Percentiles rank a stretch among this genome's conserved stretches.
Evolutionary conservation across 2,113 vertebrate species (phyloP).

Genomic region (Antechinus flavipes): DNA sequence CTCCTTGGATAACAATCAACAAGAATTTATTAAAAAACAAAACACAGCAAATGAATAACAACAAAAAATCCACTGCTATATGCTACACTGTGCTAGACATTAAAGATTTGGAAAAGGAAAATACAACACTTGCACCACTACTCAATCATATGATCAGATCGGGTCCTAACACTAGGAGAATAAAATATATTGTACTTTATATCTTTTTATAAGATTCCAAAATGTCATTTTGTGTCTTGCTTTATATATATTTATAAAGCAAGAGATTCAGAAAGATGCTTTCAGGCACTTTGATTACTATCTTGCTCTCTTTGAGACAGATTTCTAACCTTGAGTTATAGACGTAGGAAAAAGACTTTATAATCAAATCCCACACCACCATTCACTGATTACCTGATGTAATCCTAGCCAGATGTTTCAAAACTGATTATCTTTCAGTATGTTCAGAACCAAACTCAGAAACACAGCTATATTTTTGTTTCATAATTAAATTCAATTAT

Average conservation of each 20-base stretch:
- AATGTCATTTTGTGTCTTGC: neutral
- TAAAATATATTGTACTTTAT: neutral
- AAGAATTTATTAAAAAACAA: neutral
- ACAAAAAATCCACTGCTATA: neutral
- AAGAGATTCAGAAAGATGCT: neutral
- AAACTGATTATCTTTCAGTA: slow-evolving; percentile 32
- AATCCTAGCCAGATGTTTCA: slow-evolving; percentile 35
- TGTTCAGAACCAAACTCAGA: slow-evolving; percentile 34
- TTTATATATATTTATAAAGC: neutral
- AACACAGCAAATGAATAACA: neutral
- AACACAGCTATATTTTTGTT: neutral
- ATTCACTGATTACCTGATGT: slow-evolving; percentile 38
- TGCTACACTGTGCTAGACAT: too few relatives aligned
- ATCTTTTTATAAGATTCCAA: neutral
- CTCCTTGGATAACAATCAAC: neutral
- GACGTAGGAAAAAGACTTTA: slow-evolving; percentile 33
- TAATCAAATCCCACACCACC: slow-evolving; percentile 21
- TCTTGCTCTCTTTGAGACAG: neutral
- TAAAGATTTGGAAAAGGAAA: too few relatives aligned
- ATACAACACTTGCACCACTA: neutral
- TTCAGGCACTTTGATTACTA: neutral
- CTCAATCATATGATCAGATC: neutral
- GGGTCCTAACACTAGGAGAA: neutral
- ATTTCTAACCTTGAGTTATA: neutral
- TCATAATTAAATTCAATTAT: neutral